Percentiles rank a stretch among this genome's conserved stretches.
Conservation (phyloP, 2,888 invertebrate species). For the Gisinianus flammeolus region DNA sequence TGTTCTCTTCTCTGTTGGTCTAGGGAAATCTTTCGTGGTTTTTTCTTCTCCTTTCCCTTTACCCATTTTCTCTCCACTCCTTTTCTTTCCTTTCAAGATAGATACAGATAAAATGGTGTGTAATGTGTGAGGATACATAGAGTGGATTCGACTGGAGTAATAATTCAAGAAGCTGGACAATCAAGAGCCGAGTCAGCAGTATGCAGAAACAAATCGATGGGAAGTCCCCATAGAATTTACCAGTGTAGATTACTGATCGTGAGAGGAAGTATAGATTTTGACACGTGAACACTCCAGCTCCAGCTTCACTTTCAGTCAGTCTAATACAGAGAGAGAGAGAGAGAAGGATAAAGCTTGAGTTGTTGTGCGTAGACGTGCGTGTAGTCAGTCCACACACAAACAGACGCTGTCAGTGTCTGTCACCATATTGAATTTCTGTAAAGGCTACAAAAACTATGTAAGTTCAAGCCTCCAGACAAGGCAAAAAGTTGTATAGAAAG, state of each 20-base stretch:
- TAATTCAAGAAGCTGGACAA: neutral
- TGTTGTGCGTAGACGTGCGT: neutral
- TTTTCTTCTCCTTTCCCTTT: no score
- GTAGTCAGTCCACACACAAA: neutral
- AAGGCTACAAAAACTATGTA: no score
- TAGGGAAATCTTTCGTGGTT: no score
- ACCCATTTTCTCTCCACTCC: no score
- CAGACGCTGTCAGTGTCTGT: constrained; percentile 34
- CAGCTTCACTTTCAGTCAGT: neutral
- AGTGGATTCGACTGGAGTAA: no score
- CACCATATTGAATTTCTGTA: constrained; percentile 35
- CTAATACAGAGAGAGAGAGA: neutral
- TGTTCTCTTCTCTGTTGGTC: no score
- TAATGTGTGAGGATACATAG: no score
- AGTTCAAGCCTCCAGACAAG: no score
- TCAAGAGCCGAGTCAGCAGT: neutral
- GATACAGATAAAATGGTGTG: no score
- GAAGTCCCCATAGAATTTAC: neutral
- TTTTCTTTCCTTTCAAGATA: no score
- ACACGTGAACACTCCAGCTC: neutral
- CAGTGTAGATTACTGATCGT: neutral
- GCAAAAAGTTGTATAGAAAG: constrained; percentile 4
- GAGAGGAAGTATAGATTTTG: neutral
- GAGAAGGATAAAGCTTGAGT: neutral
- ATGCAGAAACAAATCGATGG: neutral